Evolutionary conservation across 2,888 invertebrate genomes (phyloP).

Genomic region (Cosmopolites sordidus): DNA sequence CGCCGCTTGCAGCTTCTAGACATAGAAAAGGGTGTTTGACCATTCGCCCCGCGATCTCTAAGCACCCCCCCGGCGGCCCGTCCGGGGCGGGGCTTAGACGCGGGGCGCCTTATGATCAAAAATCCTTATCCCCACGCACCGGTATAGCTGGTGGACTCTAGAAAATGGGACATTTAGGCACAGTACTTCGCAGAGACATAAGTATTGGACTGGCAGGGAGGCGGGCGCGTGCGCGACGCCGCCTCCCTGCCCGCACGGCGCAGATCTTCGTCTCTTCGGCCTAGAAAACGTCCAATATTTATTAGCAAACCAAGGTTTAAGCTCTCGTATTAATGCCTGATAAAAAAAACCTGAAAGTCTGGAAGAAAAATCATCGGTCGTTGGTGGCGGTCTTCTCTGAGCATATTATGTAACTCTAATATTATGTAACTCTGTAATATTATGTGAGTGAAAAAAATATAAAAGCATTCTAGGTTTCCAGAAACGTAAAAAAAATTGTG

Average conservation of each 20-base stretch:
- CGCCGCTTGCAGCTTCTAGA: conserved; percentile 65
- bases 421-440: too few species aligned
- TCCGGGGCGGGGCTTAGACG: conserved; percentile 22
- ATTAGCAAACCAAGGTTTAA: conserved; percentile 48
- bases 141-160: conserved; percentile 34
- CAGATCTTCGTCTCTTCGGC: conserved; percentile 16
- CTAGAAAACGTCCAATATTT: conserved; percentile 48
- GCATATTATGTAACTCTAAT: too few species aligned
- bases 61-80: conserved; percentile 27
- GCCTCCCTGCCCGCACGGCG: background rate
- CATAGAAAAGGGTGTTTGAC: conserved; percentile 69
- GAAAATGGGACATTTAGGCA: conserved; percentile 26
- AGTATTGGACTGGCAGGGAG: conserved; percentile 43
- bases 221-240: background rate
- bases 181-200: conserved; percentile 32
- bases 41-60: conserved; percentile 51
- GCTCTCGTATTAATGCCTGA: conserved; percentile 39
- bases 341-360: too few species aligned
- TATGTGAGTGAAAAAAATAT: too few species aligned
- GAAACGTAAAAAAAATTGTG: too few species aligned
- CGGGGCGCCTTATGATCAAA: conserved; percentile 58
- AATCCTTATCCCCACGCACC: conserved; percentile 58
- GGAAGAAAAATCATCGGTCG: too few species aligned
- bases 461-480: too few species aligned
- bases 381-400: too few species aligned